Conservation (phyloP, 1,140 invertebrate genomes). For the Matsumurasca onukii region DNA sequence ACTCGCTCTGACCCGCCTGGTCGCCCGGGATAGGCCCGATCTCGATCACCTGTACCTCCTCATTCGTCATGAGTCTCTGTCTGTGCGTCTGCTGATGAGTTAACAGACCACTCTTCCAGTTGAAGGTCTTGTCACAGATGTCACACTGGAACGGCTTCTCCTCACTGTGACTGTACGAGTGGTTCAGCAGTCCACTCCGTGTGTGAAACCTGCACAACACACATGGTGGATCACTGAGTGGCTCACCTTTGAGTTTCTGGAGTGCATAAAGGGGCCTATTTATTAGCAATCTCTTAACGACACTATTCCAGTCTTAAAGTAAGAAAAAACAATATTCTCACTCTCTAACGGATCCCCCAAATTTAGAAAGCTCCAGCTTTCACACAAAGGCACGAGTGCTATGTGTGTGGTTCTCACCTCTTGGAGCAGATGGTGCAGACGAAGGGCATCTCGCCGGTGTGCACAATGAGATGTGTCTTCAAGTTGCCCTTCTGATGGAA, state of each 20-base stretch:
- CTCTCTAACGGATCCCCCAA: too few relatives aligned
- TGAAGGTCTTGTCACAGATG: slow-evolving; percentile 55
- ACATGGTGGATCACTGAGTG: slow-evolving; percentile 90
- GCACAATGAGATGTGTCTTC: slow-evolving; percentile 35
- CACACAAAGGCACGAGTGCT: too few relatives aligned
- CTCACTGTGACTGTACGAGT: slow-evolving; percentile 46
- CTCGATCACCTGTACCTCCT: slow-evolving; percentile 21
- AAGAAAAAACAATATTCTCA: too few relatives aligned
- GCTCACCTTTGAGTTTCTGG: slow-evolving; percentile 50
- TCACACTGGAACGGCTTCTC: slow-evolving; percentile 54
- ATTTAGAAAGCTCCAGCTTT: too few relatives aligned
- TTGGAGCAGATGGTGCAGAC: slow-evolving; percentile 49
- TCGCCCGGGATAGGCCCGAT: slow-evolving; percentile 4
- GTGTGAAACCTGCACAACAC: slow-evolving; percentile 54
- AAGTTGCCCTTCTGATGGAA: slow-evolving; percentile 23
- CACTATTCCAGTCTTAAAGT: slow-evolving; percentile 43
- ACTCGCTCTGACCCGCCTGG: too few relatives aligned
- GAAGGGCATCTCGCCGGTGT: slow-evolving; percentile 46
- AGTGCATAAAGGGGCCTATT: too few relatives aligned
- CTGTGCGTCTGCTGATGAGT: slow-evolving; percentile 38
- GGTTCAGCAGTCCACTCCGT: slow-evolving; percentile 37
- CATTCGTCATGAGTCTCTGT: slow-evolving; percentile 13
- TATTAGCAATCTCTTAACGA: slow-evolving; percentile 33
- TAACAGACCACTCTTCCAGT: slow-evolving; percentile 29
- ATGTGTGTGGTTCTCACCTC: too few relatives aligned